Conservation (phyloP, 2,888 invertebrate genomes). For the Allygus modestus region DNA sequence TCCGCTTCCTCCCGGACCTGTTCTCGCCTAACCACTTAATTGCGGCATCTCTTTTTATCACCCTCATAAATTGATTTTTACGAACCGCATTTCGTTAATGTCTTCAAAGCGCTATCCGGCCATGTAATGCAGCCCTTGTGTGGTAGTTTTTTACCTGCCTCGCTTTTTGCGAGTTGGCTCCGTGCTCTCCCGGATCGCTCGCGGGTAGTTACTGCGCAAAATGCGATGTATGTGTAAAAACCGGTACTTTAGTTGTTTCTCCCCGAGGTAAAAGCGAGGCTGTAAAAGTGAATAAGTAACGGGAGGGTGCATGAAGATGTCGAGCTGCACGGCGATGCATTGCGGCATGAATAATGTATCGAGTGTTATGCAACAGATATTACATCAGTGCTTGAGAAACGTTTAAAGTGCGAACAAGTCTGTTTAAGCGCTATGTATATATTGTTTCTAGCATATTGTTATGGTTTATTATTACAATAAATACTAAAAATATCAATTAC, state of each 20-base stretch:
- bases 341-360: neutral
- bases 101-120: constrained; percentile 23
- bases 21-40: constrained; percentile 48
- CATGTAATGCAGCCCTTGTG: neutral
- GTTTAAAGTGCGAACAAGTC: too few relatives aligned
- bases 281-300: constrained; percentile 10
- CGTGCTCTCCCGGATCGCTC: neutral
- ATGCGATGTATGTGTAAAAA: neutral
- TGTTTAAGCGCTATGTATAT: too few relatives aligned
- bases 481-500: too few relatives aligned
- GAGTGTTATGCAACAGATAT: neutral
- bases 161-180: neutral
- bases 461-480: too few relatives aligned
- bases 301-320: neutral
- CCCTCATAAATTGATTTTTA: constrained; percentile 52
- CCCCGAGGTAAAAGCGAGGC: neutral
- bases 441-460: too few relatives aligned
- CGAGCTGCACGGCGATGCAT: neutral
- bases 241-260: neutral
- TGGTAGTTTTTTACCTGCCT: neutral
- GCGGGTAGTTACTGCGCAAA: neutral
- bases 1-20: constrained; percentile 41
- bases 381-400: too few relatives aligned
- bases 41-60: constrained; percentile 43
- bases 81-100: constrained; percentile 46